Evolutionary conservation across 2,797 vertebrate genomes (phyloP).

Genomic region (Siniperca undulata): DNA sequence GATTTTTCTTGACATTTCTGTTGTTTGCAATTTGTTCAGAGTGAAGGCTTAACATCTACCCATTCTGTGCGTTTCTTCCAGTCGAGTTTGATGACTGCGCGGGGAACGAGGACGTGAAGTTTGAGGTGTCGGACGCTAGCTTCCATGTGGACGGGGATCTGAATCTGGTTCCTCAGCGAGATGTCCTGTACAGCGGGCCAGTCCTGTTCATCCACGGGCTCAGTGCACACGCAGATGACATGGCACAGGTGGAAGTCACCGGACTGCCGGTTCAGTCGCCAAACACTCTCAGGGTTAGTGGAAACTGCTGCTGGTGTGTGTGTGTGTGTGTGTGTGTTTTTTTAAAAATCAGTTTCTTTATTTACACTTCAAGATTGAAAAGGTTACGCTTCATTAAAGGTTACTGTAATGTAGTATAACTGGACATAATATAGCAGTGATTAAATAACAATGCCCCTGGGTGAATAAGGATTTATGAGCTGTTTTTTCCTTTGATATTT

Average conservation of each 20-base stretch:
- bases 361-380: constrained; percentile 28
- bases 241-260: constrained; percentile 89
- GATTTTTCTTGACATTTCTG: constrained; percentile 17
- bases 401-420: constrained; percentile 29
- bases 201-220: constrained; percentile 89
- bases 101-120: constrained; percentile 89
- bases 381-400: constrained; percentile 29
- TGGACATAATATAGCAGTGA: constrained; percentile 16
- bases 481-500: constrained; percentile 18
- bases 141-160: constrained; percentile 90
- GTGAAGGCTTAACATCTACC: constrained; percentile 4
- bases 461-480: not conserved
- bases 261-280: constrained; percentile 79
- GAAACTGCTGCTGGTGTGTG: not conserved
- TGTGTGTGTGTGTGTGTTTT: not conserved
- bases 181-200: constrained; percentile 80
- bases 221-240: constrained; percentile 88
- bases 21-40: constrained; percentile 2
- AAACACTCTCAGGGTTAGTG: constrained; percentile 87
- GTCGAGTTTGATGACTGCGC: constrained; percentile 95
- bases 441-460: constrained; percentile 23
- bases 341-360: not conserved
- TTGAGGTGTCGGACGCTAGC: constrained; percentile 91
- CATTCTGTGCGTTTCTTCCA: constrained; percentile 70
- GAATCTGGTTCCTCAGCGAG: constrained; percentile 86